A percentile compares a stretch with the other conserved stretches of the same genome.
phyloP scores from a whole-genome alignment of 2,113 vertebrate species.

The Polypterus bichir region DNA sequence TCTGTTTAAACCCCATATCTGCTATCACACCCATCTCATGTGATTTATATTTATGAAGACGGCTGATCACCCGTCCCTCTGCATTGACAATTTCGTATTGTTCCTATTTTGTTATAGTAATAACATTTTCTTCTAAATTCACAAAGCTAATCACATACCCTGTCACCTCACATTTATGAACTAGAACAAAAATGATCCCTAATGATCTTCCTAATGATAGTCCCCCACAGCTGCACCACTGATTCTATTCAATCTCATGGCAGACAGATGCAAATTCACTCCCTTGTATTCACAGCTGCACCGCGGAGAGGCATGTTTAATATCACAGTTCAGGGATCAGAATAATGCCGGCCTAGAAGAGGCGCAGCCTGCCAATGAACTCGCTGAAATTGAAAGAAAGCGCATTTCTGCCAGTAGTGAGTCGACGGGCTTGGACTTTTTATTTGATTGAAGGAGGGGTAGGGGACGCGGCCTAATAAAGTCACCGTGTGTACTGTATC shows the following conservation, averaged over 20 bases:
- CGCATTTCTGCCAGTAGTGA: too few species aligned
- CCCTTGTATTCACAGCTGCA: not conserved
- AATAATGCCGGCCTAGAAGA: not conserved
- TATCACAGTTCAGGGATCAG: not conserved
- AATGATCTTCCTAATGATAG: constrained; percentile 2
- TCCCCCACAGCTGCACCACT: not conserved
- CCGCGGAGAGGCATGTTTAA: not conserved
- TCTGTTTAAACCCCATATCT: constrained; percentile 18
- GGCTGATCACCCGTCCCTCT: constrained; percentile 12
- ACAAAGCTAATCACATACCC: constrained; percentile 19
- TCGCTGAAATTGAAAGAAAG: too few species aligned
- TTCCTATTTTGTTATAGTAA: constrained; percentile 28
- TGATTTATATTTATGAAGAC: constrained; percentile 21
- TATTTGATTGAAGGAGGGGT: too few species aligned
- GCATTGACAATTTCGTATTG: constrained; percentile 15
- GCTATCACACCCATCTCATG: constrained; percentile 10
- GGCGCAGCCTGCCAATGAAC: too few species aligned
- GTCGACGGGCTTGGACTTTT: too few species aligned
- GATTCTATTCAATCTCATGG: not conserved
- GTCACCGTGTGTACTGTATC: too few species aligned
- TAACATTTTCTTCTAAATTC: constrained; percentile 25
- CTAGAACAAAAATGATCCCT: constrained; percentile 15
- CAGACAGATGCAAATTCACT: not conserved
- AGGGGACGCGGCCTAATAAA: too few species aligned
- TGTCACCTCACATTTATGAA: constrained; percentile 23